Conservation (phyloP, 2,113 vertebrate species). For the Spermophilus dauricus region DNA sequence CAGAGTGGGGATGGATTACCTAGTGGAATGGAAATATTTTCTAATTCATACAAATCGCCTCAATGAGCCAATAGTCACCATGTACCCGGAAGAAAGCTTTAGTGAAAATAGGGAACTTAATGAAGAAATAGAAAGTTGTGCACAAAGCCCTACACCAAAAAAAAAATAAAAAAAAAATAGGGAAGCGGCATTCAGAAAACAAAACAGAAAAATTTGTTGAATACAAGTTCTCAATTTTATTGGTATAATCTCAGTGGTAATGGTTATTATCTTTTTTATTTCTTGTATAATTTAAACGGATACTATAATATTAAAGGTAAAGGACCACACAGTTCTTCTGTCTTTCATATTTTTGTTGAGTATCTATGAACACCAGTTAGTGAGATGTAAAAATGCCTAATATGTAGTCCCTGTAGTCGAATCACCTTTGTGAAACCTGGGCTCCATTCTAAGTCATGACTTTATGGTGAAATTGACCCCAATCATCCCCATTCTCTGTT, state of each 20-base stretch:
- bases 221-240: neutral
- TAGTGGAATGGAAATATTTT: neutral
- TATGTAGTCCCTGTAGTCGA: neutral
- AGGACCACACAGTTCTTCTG: neutral
- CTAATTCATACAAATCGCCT: neutral
- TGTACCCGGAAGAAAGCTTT: neutral
- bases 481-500: neutral
- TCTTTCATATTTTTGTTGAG: neutral
- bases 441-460: neutral
- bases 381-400: neutral
- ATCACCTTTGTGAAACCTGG: neutral
- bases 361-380: neutral
- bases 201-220: neutral
- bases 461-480: neutral
- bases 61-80: neutral
- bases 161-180: neutral
- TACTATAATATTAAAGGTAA: neutral
- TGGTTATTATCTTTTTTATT: neutral
- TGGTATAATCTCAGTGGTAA: neutral
- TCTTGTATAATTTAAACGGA: neutral
- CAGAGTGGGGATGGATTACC: neutral
- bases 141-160: neutral
- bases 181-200: neutral
- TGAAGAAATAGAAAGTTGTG: neutral
- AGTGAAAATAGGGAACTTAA: neutral